Conservation (phyloP, 2,888 invertebrate genomes). For the Metallyticus violacea region DNA sequence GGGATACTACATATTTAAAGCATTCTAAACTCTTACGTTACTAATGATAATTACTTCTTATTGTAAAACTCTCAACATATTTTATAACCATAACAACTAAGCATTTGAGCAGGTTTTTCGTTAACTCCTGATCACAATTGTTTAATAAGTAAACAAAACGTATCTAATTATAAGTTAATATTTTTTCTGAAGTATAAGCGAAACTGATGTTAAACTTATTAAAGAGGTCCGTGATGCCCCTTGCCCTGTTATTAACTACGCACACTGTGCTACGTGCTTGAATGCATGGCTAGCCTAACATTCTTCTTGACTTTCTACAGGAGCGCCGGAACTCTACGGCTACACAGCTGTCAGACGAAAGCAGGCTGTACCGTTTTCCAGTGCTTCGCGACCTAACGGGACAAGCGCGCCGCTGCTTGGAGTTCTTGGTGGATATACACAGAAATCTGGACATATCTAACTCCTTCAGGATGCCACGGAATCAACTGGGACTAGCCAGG, state of each 20-base stretch:
- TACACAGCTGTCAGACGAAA: background rate
- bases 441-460: background rate
- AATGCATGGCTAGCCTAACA: background rate
- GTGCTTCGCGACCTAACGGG: background rate
- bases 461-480: background rate
- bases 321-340: background rate
- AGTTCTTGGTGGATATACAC: background rate
- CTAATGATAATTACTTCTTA: too few species aligned
- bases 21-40: too few species aligned
- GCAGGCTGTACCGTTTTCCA: background rate
- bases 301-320: background rate
- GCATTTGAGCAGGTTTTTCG: too few species aligned
- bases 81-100: too few species aligned
- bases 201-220: too few species aligned
- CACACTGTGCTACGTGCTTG: background rate
- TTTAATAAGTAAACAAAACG: too few species aligned
- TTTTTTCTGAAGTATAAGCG: too few species aligned
- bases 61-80: too few species aligned
- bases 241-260: background rate
- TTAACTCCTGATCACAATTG: too few species aligned
- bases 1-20: too few species aligned
- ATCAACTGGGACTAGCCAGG: background rate
- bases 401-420: background rate
- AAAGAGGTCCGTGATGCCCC: background rate
- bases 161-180: too few species aligned